Evolutionary conservation across 2,888 invertebrate genomes (phyloP), one percentile per base, ranked within the genome.

Genomic region (Lobophora halterata): DNA sequence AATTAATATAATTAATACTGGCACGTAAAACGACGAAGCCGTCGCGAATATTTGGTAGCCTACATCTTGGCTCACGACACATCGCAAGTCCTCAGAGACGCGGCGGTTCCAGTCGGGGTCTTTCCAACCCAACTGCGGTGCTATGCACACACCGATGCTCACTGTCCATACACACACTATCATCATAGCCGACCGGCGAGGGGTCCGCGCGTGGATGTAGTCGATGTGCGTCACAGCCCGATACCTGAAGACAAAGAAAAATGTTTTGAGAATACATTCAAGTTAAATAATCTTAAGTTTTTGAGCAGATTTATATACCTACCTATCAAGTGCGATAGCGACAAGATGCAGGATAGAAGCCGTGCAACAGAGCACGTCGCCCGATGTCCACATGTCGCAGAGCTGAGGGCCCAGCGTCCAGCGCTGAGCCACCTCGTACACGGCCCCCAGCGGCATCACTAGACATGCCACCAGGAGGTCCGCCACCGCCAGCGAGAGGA

Each of bases 371-470:
- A 97, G 90, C 9, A 97, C 97, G 74, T 97, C 97, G 41, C 94
- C 94, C 17, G 95, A 95, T 14, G 96, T 96, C 96, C 96, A 97
- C 92, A 97, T 94, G 80, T 97, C 97, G 81, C 97, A 97, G 39
- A 96, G 89, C 66, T 94, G 93, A 13, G 95, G 93, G 36, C 96
- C 96, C 52, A 97, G 88, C 56, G 92, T 92, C 96, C 96, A 96
- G 75, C 93, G 91, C 70, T 92, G 90, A 50, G 91, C 92, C 44
- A 93, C 92, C 81, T 94, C 93, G 78, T 93, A 93, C 53, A 93
- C 93, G 36, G 93, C 93, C 35, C 92, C 92, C 58, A 93, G 81
- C 6, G 93, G 93, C 93, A 93, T 93, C 49, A 93, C 93, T 37
- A 93, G 88, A 62, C 93, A 94, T 14, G 96, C 96, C 42, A 97